These are phyloP conservation scores for Rugalucina vietnamica DNA, from an alignment of 2,888 invertebrate species.

Conservation along the genomic window DNA sequence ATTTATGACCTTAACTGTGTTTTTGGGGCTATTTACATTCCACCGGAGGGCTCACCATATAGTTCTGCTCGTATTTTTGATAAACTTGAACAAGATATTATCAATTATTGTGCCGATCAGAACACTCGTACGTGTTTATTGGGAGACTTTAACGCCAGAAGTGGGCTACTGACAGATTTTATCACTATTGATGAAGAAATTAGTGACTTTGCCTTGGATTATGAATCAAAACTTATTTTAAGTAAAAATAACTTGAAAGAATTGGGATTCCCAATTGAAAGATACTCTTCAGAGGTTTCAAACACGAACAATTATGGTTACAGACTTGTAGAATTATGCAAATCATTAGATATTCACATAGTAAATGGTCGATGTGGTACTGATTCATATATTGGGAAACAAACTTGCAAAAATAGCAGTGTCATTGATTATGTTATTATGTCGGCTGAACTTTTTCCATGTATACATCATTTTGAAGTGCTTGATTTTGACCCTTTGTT, in stretches of 20 bases:
- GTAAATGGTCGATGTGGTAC: not conserved
- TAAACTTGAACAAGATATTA: not conserved
- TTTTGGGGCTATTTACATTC: conserved; percentile 8
- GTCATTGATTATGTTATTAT: conserved; percentile 12
- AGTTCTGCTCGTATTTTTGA: conserved; percentile 10
- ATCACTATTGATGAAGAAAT: not conserved
- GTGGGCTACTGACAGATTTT: not conserved
- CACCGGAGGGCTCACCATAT: not conserved
- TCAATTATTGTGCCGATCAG: not conserved
- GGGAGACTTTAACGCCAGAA: conserved; percentile 4
- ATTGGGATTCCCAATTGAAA: not conserved
- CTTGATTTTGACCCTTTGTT: not conserved
- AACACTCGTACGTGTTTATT: not conserved
- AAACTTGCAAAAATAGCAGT: not conserved
- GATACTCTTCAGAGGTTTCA: not conserved
- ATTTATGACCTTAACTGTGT: conserved; percentile 1
- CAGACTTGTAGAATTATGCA: not conserved
- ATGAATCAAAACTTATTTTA: not conserved
- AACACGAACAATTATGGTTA: conserved; percentile 1
- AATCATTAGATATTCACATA: not conserved
- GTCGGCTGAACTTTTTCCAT: conserved; percentile 1
- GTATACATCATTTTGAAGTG: conserved; percentile 7
- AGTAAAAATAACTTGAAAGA: conserved; percentile 10
- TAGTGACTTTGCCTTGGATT: not conserved
- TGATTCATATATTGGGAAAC: not conserved